phyloP scores from a whole-genome alignment of 2,113 vertebrate genomes.

The Chloroceryle aenea region DNA sequence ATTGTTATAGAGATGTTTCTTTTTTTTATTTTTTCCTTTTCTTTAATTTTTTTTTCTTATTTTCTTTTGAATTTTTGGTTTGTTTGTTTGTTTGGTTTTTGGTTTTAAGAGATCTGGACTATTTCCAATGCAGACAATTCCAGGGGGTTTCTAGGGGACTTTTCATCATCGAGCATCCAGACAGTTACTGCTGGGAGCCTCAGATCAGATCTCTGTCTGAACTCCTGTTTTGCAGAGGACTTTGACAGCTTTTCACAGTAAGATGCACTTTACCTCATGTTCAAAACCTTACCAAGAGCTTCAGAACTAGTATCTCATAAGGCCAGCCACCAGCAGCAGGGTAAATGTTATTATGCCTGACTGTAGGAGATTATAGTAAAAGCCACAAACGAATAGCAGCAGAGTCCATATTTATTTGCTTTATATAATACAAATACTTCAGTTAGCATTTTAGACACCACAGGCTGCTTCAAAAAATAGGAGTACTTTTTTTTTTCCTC shows the following conservation, averaged over 20 bases:
- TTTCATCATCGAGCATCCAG: not conserved
- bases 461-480: not conserved
- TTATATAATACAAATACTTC: not conserved
- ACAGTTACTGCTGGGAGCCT: not conserved
- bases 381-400: not conserved
- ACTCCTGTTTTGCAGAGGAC: not conserved
- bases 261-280: not conserved
- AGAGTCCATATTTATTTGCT: not conserved
- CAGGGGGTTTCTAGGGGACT: not conserved
- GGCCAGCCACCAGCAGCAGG: not conserved
- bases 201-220: not conserved
- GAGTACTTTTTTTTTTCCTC: not conserved
- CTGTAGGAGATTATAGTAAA: not conserved
- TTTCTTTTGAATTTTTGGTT: too few species aligned
- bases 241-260: not conserved
- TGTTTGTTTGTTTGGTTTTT: too few species aligned
- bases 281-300: not conserved
- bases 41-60: too few species aligned
- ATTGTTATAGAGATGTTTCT: not conserved
- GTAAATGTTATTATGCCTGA: not conserved
- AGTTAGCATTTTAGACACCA: not conserved
- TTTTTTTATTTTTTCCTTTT: not conserved
- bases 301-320: not conserved
- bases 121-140: not conserved
- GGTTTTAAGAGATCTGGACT: not conserved